Percentiles rank a stretch among this genome's conserved stretches.
Conservation (phyloP, 2,888 invertebrate species). For the Hirtodrosophila histrioides region DNA sequence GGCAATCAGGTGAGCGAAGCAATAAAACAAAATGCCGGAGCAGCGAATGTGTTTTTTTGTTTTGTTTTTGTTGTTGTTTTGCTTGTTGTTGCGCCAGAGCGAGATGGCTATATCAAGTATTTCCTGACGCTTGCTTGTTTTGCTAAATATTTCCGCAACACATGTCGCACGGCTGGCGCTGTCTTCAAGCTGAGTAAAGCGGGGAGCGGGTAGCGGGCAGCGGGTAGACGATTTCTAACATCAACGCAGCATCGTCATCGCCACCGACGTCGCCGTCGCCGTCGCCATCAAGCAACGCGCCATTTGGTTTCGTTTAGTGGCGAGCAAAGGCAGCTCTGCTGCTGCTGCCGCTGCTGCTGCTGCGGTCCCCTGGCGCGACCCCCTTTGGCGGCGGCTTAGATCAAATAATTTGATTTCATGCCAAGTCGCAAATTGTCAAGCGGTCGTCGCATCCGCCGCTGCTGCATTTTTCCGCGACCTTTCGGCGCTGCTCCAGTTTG, state of each 20-base stretch:
- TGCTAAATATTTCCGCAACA: slow-evolving; percentile 77
- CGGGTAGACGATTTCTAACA: slow-evolving; percentile 39
- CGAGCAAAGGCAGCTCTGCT: slow-evolving; percentile 25
- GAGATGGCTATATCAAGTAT: slow-evolving; percentile 36
- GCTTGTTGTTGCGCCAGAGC: slow-evolving; percentile 29
- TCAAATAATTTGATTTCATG: slow-evolving; percentile 83
- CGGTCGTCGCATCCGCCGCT: slow-evolving; percentile 67
- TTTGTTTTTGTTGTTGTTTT: slow-evolving; percentile 16
- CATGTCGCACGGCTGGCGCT: slow-evolving; percentile 67
- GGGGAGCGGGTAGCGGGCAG: no score
- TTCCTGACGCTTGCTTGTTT: slow-evolving; percentile 48
- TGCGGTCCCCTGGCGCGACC: slow-evolving; percentile 1
- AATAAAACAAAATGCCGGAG: slow-evolving; percentile 58
- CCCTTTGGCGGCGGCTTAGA: slow-evolving; percentile 74
- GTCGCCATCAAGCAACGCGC: slow-evolving; percentile 48
- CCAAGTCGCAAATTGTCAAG: slow-evolving; percentile 82
- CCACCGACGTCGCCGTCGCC: neutral
- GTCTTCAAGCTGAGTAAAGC: neutral
- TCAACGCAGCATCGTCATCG: slow-evolving; percentile 9
- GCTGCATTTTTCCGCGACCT: slow-evolving; percentile 46
- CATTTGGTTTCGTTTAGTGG: slow-evolving; percentile 83
- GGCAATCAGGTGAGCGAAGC: slow-evolving; percentile 56
- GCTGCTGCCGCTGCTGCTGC: slow-evolving; percentile 22
- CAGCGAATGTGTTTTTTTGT: slow-evolving; percentile 10
- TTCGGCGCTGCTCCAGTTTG: slow-evolving; percentile 66